A percentile compares a stretch with the other conserved stretches of the same genome.
These are phyloP conservation scores for Gambusia holbrooki DNA, from an alignment of 2,113 vertebrate species.

Conservation along the genomic window DNA sequence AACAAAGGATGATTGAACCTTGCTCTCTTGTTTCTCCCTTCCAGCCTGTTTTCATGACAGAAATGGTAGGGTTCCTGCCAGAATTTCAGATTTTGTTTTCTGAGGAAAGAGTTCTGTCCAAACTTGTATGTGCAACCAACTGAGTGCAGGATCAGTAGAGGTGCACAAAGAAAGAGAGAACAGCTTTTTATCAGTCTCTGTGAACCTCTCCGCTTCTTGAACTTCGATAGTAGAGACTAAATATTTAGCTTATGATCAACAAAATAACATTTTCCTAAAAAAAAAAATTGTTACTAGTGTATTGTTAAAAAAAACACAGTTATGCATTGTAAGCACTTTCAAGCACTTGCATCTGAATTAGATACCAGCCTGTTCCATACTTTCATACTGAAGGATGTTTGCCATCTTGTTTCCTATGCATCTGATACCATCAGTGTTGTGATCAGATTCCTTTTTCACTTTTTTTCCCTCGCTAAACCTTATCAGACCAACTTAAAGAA, in stretches of 20 bases:
- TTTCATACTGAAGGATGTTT: too few relatives aligned
- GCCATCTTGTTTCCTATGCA: background rate
- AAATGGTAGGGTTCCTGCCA: slow-evolving; percentile 72
- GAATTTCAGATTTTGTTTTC: slow-evolving; percentile 75
- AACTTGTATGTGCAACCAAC: slow-evolving; percentile 71
- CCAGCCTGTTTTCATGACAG: slow-evolving; percentile 61
- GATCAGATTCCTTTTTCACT: background rate
- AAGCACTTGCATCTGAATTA: background rate
- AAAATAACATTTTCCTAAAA: background rate
- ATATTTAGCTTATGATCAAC: background rate
- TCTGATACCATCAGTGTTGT: slow-evolving; percentile 20
- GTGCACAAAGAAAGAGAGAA: slow-evolving; percentile 46
- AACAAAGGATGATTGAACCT: background rate
- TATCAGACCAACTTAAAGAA: background rate
- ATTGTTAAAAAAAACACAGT: background rate
- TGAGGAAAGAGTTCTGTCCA: slow-evolving; percentile 47
- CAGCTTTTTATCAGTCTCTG: slow-evolving; percentile 38
- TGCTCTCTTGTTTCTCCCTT: slow-evolving; percentile 27
- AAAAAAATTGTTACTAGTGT: background rate
- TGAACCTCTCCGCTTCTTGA: slow-evolving; percentile 19
- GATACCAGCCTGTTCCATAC: background rate
- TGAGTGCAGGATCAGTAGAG: slow-evolving; percentile 56
- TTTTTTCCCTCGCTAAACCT: background rate
- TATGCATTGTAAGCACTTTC: background rate
- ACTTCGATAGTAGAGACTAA: slow-evolving; percentile 22